Evolutionary conservation across 2,888 invertebrate genomes (phyloP).

Genomic region (Eledona agricola): DNA sequence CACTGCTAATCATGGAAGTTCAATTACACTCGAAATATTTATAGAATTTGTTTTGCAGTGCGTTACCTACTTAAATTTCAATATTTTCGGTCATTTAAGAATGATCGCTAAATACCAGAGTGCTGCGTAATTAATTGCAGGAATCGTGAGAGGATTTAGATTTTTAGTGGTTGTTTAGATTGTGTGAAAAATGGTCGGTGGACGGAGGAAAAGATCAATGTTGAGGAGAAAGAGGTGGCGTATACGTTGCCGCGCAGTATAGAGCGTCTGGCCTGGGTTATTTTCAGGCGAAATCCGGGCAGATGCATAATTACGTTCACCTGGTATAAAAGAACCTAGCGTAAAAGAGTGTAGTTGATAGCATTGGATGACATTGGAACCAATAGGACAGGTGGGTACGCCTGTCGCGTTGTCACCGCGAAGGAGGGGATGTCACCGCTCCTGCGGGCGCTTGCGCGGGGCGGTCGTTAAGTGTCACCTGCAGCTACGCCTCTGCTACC

Average conservation of each 20-base stretch:
- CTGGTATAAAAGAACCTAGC: slow-evolving; percentile 13
- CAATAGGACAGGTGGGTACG: slow-evolving; percentile 62
- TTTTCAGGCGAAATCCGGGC: slow-evolving; percentile 7
- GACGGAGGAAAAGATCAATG: too few species aligned
- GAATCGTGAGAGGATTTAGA: too few species aligned
- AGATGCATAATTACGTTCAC: slow-evolving; percentile 22
- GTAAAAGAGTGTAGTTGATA: slow-evolving; percentile 43
- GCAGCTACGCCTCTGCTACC: slow-evolving; percentile 60
- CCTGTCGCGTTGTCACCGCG: slow-evolving; percentile 62
- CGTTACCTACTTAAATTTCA: too few species aligned
- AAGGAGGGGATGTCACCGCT: slow-evolving; percentile 60
- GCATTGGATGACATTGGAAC: slow-evolving; percentile 60
- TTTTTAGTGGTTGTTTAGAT: too few species aligned
- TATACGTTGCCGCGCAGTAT: slow-evolving; percentile 25
- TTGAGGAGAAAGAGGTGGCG: too few species aligned
- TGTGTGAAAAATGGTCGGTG: too few species aligned
- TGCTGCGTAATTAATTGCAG: too few species aligned
- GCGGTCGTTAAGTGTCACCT: slow-evolving; percentile 60
- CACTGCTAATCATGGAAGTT: too few species aligned
- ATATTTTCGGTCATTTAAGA: too few species aligned
- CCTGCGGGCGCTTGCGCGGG: slow-evolving; percentile 56
- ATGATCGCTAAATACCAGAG: too few species aligned
- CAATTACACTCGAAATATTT: too few species aligned
- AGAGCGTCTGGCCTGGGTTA: slow-evolving; percentile 14
- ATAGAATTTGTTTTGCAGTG: too few species aligned